Evolutionary conservation across 1,140 invertebrate genomes (phyloP).

Genomic region (Drosophila littoralis): DNA sequence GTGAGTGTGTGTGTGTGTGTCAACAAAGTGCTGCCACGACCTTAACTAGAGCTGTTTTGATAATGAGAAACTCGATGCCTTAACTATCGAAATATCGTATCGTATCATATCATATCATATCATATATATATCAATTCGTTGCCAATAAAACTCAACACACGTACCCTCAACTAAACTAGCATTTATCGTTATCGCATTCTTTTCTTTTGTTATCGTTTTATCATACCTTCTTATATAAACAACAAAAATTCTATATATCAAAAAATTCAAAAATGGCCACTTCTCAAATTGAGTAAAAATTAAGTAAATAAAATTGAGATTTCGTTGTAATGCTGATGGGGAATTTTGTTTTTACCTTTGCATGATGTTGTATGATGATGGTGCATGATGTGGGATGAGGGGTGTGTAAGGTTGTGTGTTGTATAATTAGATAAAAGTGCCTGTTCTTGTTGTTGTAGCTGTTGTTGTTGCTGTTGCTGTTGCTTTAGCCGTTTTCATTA

Average conservation of each 20-base stretch:
- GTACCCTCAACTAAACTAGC: constrained; percentile 65
- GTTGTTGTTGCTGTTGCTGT: constrained; percentile 9
- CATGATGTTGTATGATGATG: neutral
- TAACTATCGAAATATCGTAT: constrained; percentile 57
- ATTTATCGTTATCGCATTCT: constrained; percentile 30
- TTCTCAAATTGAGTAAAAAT: constrained; percentile 50
- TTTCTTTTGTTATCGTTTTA: constrained; percentile 14
- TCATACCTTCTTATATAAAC: constrained; percentile 44
- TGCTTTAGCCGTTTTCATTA: constrained; percentile 21
- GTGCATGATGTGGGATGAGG: constrained; percentile 19
- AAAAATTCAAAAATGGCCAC: constrained; percentile 50
- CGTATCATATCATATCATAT: constrained; percentile 45
- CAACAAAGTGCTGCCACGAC: constrained; percentile 69
- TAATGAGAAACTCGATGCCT: constrained; percentile 62
- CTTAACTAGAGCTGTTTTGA: constrained; percentile 64
- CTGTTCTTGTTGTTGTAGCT: constrained; percentile 16
- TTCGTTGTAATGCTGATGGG: constrained; percentile 38
- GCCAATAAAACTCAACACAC: constrained; percentile 81
- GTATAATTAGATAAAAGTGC: constrained; percentile 9
- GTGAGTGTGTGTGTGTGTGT: constrained; percentile 37
- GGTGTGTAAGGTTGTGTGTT: constrained; percentile 23
- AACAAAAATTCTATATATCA: constrained; percentile 50
- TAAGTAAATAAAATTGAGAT: constrained; percentile 41
- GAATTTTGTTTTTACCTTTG: neutral
- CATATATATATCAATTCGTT: constrained; percentile 59